Conservation (phyloP, 2,797 vertebrate genomes). For the Chelidonichthys spinosus region DNA sequence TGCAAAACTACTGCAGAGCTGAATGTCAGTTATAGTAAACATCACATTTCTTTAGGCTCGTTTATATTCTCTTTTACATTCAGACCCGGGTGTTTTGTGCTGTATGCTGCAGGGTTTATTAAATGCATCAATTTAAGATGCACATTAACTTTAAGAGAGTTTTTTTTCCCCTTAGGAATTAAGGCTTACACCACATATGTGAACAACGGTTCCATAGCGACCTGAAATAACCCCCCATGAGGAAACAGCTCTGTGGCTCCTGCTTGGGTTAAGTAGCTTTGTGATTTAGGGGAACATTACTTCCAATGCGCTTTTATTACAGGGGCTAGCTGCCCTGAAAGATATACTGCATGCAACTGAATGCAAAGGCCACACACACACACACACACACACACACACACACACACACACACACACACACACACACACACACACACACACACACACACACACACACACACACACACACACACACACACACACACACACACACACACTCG, state of each 20-base stretch:
- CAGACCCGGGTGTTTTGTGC: slow-evolving; percentile 35
- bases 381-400: too few species aligned
- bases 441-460: too few species aligned
- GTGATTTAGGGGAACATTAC: neutral
- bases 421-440: slow-evolving; percentile 18
- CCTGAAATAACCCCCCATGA: slow-evolving; percentile 19
- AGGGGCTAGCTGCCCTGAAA: slow-evolving; percentile 26
- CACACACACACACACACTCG: slow-evolving; percentile 5
- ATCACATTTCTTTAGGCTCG: slow-evolving; percentile 49
- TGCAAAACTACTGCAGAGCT: slow-evolving; percentile 37
- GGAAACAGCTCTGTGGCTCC: slow-evolving; percentile 15
- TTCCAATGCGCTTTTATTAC: slow-evolving; percentile 11
- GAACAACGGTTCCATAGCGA: slow-evolving; percentile 21
- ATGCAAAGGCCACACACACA: slow-evolving; percentile 44
- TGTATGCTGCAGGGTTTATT: slow-evolving; percentile 19
- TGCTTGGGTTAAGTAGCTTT: slow-evolving; percentile 28
- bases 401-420: neutral
- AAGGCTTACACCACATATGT: slow-evolving; percentile 40
- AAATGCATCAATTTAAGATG: slow-evolving; percentile 21
- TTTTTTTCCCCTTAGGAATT: slow-evolving; percentile 18
- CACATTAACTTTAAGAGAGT: slow-evolving; percentile 8
- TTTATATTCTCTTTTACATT: slow-evolving; percentile 62
- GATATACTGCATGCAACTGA: slow-evolving; percentile 45
- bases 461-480: too few species aligned
- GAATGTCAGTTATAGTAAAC: slow-evolving; percentile 49